These are phyloP conservation scores for Petrocephalus sullivani DNA, from an alignment of 2,797 vertebrate genomes.

Conservation along the genomic window DNA sequence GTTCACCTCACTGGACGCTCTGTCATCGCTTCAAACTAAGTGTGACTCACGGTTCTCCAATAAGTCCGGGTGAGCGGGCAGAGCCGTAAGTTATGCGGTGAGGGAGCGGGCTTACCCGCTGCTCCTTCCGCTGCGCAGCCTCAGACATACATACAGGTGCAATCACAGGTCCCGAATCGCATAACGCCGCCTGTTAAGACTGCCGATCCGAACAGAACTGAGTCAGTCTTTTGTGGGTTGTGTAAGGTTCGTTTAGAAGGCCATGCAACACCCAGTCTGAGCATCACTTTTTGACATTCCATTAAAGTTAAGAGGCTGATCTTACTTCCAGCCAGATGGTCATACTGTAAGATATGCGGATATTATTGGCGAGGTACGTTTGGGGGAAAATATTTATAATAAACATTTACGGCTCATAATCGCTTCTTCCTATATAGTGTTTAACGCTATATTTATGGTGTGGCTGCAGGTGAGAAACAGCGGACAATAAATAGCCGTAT, in stretches of 20 bases:
- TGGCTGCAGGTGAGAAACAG: not conserved
- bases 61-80: not conserved
- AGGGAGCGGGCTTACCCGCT: not conserved
- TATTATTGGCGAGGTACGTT: not conserved
- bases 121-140: not conserved
- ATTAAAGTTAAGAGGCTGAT: constrained; percentile 23
- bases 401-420: not conserved
- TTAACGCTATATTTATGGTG: not conserved
- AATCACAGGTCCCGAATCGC: not conserved
- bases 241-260: not conserved
- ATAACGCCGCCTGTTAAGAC: not conserved
- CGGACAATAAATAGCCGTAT: not conserved
- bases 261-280: not conserved
- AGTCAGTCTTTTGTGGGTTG: not conserved
- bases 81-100: not conserved
- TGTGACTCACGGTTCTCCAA: not conserved
- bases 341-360: constrained; percentile 48
- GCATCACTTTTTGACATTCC: not conserved
- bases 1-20: not conserved
- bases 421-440: not conserved
- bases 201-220: not conserved
- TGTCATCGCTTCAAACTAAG: not conserved
- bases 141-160: not conserved
- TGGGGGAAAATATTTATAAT: not conserved
- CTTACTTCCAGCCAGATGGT: constrained; percentile 96